These are phyloP conservation scores for Periophthalmus magnuspinnatus DNA, from an alignment of 2,797 vertebrate species.

Conservation along the genomic window DNA sequence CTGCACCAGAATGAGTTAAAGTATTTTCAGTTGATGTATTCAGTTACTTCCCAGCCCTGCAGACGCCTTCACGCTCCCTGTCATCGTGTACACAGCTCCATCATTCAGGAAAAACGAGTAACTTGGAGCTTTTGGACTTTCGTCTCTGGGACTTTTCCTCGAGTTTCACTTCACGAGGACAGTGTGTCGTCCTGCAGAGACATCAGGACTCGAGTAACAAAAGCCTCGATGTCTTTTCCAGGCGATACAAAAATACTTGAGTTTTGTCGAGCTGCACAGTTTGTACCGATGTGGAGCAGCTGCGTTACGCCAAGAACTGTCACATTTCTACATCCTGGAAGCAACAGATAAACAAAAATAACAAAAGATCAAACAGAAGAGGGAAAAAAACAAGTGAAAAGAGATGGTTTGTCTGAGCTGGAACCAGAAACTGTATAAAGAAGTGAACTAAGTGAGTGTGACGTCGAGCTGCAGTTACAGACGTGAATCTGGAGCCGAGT, in stretches of 20 bases:
- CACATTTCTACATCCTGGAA: neutral
- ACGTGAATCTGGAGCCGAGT: no score
- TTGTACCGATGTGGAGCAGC: neutral
- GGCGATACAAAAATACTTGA: neutral
- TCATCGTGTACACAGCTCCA: neutral
- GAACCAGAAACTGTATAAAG: no score
- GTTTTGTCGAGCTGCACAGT: neutral
- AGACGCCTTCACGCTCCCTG: neutral
- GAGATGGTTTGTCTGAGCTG: conserved; percentile 1
- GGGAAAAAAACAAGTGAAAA: neutral
- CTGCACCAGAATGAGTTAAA: no score
- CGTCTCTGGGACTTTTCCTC: neutral
- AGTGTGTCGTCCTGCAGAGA: neutral
- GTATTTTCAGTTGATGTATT: no score
- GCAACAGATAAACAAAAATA: neutral
- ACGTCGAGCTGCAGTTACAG: no score
- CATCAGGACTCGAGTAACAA: neutral
- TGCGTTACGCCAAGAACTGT: neutral
- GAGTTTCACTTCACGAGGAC: conserved; percentile 8
- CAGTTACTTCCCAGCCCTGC: no score
- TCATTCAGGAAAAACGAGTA: conserved; percentile 3
- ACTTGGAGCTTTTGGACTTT: neutral
- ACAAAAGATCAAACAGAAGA: conserved; percentile 1
- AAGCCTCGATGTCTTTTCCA: neutral
- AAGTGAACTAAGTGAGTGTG: no score